Conservation (phyloP, 2,797 vertebrate genomes). For the Falco columbarius region DNA sequence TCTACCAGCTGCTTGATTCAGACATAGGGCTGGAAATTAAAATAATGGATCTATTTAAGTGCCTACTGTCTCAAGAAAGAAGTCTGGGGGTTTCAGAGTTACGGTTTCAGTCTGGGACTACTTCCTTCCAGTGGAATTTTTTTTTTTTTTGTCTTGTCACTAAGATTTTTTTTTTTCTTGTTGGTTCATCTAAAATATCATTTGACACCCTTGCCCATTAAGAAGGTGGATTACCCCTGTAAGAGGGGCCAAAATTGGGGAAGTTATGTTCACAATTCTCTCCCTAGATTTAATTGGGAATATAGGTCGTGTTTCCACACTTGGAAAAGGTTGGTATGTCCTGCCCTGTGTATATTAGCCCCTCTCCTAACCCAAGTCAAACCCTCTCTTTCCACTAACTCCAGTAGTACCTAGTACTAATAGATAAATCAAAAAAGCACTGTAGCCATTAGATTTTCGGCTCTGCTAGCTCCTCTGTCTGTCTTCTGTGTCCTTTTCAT, state of each 20-base stretch:
- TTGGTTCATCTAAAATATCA: constrained; percentile 83
- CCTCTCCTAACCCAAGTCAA: constrained; percentile 97
- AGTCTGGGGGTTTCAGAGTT: constrained; percentile 81
- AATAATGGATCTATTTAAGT: constrained; percentile 79
- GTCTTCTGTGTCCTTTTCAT: constrained; percentile 77
- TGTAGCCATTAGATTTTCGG: constrained; percentile 84
- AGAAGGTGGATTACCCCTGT: constrained; percentile 88
- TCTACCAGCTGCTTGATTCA: constrained; percentile 77
- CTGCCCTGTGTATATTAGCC: constrained; percentile 99
- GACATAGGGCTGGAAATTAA: constrained; percentile 77
- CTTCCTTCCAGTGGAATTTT: constrained; percentile 80
- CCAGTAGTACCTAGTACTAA: constrained; percentile 86
- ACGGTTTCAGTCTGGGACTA: constrained; percentile 77
- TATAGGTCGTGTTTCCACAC: constrained; percentile 99
- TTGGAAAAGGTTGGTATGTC: constrained; percentile 99
- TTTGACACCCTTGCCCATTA: constrained; percentile 85
- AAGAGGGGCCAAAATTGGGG: constrained; percentile 88
- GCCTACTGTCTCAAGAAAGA: constrained; percentile 80
- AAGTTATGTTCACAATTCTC: constrained; percentile 98
- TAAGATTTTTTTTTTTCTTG: constrained; percentile 80
- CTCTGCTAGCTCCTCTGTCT: constrained; percentile 83
- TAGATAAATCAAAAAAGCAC: constrained; percentile 81
- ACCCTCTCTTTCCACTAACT: constrained; percentile 93
- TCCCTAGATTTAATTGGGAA: constrained; percentile 99
- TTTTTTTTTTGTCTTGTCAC: constrained; percentile 78